phyloP scores from a whole-genome alignment of 2,113 vertebrate species.

The Anas platyrhynchos region DNA sequence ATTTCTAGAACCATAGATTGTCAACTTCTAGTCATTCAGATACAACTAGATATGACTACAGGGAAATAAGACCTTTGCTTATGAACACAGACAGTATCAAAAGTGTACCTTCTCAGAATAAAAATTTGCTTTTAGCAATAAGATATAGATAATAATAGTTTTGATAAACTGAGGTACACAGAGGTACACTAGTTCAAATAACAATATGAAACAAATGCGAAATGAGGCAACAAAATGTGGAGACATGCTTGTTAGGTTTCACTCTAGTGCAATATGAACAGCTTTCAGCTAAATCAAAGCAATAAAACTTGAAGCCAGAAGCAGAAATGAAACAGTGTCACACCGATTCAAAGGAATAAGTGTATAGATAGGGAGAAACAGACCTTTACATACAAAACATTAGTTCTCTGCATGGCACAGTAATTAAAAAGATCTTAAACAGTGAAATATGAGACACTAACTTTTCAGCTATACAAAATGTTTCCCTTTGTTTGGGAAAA shows the following conservation, averaged over 20 bases:
- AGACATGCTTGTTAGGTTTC: neutral
- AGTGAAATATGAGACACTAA: rapidly evolving
- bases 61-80: neutral
- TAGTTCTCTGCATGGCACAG: neutral
- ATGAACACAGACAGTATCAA: neutral
- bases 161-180: neutral
- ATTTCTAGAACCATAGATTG: neutral
- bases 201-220: neutral
- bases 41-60: neutral
- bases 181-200: neutral
- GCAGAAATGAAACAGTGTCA: neutral
- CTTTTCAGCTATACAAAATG: neutral
- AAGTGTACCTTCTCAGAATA: neutral
- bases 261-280: neutral
- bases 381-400: neutral
- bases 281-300: slow-evolving; percentile 15
- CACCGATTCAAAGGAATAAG: neutral
- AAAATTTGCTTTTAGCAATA: neutral
- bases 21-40: neutral
- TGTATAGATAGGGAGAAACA: neutral
- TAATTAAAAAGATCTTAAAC: neutral
- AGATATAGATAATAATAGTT: too few species aligned
- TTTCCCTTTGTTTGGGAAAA: neutral
- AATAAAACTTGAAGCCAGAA: neutral
- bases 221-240: neutral